phyloP scores from a whole-genome alignment of 2,888 invertebrate genomes.

The Steromphala cineraria region DNA sequence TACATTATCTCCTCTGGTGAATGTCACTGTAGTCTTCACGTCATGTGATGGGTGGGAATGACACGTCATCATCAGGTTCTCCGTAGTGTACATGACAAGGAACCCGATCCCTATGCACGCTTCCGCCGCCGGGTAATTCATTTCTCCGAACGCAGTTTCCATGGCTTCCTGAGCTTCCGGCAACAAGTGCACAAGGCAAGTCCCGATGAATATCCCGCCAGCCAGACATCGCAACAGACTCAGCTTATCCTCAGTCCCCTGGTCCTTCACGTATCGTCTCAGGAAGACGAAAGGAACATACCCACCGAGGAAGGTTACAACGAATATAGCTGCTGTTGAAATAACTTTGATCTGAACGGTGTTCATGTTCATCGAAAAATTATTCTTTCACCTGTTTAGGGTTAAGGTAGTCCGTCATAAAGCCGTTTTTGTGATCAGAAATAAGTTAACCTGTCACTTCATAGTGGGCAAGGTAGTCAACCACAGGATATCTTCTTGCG shows the following conservation, averaged over 20 bases:
- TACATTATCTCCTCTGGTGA: background rate
- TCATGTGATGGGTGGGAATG: background rate
- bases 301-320: background rate
- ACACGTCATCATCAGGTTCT: slow-evolving; percentile 30
- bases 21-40: background rate
- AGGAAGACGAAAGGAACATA: background rate
- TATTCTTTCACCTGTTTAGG: too few relatives aligned
- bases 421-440: too few relatives aligned
- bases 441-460: too few relatives aligned
- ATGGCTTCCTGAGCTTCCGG: slow-evolving; percentile 72
- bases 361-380: background rate
- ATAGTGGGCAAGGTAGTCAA: too few relatives aligned
- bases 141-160: slow-evolving; percentile 18
- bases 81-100: slow-evolving; percentile 33
- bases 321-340: background rate
- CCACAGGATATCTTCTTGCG: too few relatives aligned
- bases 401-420: too few relatives aligned
- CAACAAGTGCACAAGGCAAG: slow-evolving; percentile 73
- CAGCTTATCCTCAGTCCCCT: slow-evolving; percentile 6
- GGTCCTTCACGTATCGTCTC: background rate
- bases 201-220: slow-evolving; percentile 75
- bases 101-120: slow-evolving; percentile 38
- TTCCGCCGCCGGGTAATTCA: slow-evolving; percentile 40
- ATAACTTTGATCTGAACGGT: background rate
- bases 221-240: slow-evolving; percentile 67